These are phyloP conservation scores for Cyphomyrus plagiostoma DNA, from an alignment of 2,113 vertebrate species.

Conservation along the genomic window DNA sequence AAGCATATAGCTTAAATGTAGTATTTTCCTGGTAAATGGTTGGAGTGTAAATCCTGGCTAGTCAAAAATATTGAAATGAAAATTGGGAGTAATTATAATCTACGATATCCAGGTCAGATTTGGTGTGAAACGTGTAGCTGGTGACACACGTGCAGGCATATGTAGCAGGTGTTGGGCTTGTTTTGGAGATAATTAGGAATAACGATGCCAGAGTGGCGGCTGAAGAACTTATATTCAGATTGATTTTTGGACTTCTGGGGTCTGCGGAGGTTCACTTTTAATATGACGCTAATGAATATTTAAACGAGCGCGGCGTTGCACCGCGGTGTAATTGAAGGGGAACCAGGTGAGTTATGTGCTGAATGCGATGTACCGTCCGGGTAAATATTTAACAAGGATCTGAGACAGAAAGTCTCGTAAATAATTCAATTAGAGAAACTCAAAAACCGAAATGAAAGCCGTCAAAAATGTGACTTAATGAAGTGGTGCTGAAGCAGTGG, in stretches of 20 bases:
- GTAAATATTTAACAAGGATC: slow-evolving; percentile 17
- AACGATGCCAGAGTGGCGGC: background rate
- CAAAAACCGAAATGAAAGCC: slow-evolving; percentile 13
- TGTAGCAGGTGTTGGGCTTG: background rate
- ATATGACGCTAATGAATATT: background rate
- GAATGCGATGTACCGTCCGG: background rate
- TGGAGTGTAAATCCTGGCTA: background rate
- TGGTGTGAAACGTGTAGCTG: background rate
- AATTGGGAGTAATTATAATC: background rate
- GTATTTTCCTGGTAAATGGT: background rate
- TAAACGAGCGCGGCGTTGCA: background rate
- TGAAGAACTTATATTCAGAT: background rate
- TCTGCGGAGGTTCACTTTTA: background rate
- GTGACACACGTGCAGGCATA: background rate
- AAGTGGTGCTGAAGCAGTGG: background rate
- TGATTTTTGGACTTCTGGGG: background rate
- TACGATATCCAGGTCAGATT: background rate
- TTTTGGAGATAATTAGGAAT: background rate
- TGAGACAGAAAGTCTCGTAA: background rate
- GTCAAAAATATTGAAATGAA: background rate
- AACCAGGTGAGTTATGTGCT: background rate
- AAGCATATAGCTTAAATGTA: background rate
- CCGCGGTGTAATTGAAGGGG: background rate
- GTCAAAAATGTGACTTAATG: slow-evolving; percentile 15
- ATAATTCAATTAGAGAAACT: background rate